Percentiles rank a stretch among this genome's conserved stretches.
Conservation (phyloP, 1,140 invertebrate genomes). For the Hycleus cichorii region DNA sequence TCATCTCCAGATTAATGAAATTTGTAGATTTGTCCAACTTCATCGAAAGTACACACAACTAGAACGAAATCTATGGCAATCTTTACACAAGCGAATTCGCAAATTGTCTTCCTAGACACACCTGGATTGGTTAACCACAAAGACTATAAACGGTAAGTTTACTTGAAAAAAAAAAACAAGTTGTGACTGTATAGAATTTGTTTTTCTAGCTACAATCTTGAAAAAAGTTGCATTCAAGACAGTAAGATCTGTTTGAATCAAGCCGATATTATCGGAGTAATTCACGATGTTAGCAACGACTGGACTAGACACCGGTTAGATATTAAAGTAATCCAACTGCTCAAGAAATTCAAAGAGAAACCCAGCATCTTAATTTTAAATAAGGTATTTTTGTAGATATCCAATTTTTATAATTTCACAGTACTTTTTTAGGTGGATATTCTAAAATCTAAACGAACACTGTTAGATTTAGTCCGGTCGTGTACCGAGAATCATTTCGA, state of each 20-base stretch:
- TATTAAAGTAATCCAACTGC: conserved; percentile 58
- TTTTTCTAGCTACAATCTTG: conserved; percentile 55
- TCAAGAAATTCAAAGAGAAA: conserved; percentile 55
- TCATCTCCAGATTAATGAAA: not conserved
- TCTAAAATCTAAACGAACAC: conserved; percentile 64
- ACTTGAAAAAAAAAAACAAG: not conserved
- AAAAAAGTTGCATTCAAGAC: conserved; percentile 56
- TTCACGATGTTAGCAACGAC: conserved; percentile 76
- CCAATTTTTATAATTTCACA: too few species aligned
- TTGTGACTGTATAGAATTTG: conserved; percentile 5
- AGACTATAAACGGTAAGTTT: conserved; percentile 57
- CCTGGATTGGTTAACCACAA: conserved; percentile 65
- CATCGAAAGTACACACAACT: conserved; percentile 87
- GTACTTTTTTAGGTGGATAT: conserved; percentile 52
- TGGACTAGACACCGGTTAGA: conserved; percentile 60
- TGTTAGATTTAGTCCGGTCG: conserved; percentile 61
- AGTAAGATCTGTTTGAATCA: conserved; percentile 56
- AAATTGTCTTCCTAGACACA: conserved; percentile 84
- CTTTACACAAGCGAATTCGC: conserved; percentile 62
- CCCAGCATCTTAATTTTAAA: conserved; percentile 79
- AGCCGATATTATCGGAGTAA: conserved; percentile 75
- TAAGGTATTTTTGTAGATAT: conserved; percentile 47
- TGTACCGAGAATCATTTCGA: conserved; percentile 59
- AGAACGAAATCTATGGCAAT: conserved; percentile 63
- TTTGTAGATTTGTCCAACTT: conserved; percentile 75